Percentiles rank a stretch among this genome's conserved stretches.
phyloP scores from a whole-genome alignment of 1,140 invertebrate genomes.

The Drosophila simulans region DNA sequence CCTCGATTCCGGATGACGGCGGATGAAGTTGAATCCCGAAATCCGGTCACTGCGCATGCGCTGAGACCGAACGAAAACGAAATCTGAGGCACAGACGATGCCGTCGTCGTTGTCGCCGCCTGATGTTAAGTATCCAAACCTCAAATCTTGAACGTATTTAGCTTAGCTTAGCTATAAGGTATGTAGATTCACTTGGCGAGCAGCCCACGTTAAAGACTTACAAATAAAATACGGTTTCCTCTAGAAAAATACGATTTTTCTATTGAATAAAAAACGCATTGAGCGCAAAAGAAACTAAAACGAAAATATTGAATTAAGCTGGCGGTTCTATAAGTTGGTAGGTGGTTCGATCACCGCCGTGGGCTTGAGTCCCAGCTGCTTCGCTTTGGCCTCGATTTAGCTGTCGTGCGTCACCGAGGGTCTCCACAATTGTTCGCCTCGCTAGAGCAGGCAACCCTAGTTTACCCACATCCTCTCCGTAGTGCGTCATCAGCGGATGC shows the following conservation, averaged over 20 bases:
- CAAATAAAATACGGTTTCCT: constrained; percentile 71
- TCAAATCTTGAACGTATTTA: constrained; percentile 26
- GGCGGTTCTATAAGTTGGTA: constrained; percentile 71
- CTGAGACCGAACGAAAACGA: constrained; percentile 20
- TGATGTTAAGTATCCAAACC: constrained; percentile 74
- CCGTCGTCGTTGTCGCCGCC: constrained; percentile 14
- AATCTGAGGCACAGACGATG: constrained; percentile 2
- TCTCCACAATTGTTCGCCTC: not conserved
- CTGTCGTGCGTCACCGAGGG: constrained; percentile 20
- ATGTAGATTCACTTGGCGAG: constrained; percentile 63
- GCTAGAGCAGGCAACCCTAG: constrained; percentile 12
- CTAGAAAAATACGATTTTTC: constrained; percentile 77
- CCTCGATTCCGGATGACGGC: constrained; percentile 1
- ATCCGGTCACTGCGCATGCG: constrained; percentile 58
- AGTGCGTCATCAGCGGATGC: constrained; percentile 1
- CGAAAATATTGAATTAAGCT: constrained; percentile 58
- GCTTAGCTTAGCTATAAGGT: constrained; percentile 73
- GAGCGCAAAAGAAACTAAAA: constrained; percentile 46
- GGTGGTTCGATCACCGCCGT: constrained; percentile 7
- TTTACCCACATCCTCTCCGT: not conserved
- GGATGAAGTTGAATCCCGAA: constrained; percentile 4
- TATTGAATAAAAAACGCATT: constrained; percentile 73
- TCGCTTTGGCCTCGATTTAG: constrained; percentile 5
- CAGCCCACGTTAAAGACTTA: constrained; percentile 31
- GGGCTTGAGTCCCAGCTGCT: constrained; percentile 26